These are phyloP conservation scores for Sinopyrophorus schimmeli DNA, from an alignment of 2,888 invertebrate species.

Conservation along the genomic window DNA sequence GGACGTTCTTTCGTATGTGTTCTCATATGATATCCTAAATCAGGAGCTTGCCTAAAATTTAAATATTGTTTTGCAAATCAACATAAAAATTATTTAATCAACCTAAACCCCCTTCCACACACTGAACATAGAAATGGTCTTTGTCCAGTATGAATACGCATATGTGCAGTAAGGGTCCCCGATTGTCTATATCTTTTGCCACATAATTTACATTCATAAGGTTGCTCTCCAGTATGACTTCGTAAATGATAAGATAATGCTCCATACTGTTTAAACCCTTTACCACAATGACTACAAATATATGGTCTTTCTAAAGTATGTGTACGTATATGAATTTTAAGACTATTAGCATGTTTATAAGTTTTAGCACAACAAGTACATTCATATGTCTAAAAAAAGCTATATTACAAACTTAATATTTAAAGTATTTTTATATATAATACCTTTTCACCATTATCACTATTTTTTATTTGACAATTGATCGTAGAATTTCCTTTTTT, in stretches of 20 bases:
- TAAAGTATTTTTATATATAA: background rate
- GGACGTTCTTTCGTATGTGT: constrained; percentile 50
- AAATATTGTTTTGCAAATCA: constrained; percentile 28
- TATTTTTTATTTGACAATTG: constrained; percentile 21
- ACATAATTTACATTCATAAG: constrained; percentile 47
- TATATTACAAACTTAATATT: background rate
- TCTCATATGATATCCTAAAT: constrained; percentile 50
- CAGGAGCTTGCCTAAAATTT: constrained; percentile 44
- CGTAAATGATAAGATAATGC: constrained; percentile 46
- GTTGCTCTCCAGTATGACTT: constrained; percentile 48
- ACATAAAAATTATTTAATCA: background rate
- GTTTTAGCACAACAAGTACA: constrained; percentile 35
- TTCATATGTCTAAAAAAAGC: constrained; percentile 31
- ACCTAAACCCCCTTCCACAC: constrained; percentile 30
- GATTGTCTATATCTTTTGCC: constrained; percentile 49
- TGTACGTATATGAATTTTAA: constrained; percentile 47
- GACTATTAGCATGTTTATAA: constrained; percentile 41
- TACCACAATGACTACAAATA: constrained; percentile 47
- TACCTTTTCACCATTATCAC: constrained; percentile 33
- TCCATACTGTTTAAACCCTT: constrained; percentile 47
- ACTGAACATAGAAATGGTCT: constrained; percentile 44
- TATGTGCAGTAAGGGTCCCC: constrained; percentile 49
- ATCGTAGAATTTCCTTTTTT: constrained; percentile 14
- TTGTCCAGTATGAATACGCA: constrained; percentile 50
- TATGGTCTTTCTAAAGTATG: constrained; percentile 50